These are phyloP conservation scores for Aegotheles bennettii DNA, from an alignment of 2,113 vertebrate genomes.

Conservation along the genomic window DNA sequence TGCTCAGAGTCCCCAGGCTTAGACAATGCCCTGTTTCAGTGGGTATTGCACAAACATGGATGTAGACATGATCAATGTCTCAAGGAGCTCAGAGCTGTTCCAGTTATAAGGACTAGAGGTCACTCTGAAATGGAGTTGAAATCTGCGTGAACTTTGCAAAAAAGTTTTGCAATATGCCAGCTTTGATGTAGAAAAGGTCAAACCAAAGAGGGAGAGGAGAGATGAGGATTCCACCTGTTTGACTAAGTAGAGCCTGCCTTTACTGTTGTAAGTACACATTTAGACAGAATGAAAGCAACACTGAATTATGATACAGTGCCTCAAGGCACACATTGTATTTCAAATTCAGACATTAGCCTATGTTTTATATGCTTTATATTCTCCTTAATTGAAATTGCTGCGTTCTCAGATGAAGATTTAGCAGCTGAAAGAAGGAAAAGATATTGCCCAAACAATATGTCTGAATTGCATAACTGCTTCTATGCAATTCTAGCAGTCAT, in stretches of 20 bases:
- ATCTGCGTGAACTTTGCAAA: not conserved
- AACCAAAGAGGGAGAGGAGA: not conserved
- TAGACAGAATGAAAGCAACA: not conserved
- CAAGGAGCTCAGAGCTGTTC: not conserved
- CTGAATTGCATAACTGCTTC: not conserved
- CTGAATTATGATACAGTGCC: not conserved
- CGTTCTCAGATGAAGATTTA: not conserved
- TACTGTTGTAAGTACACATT: not conserved
- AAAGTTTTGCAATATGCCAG: not conserved
- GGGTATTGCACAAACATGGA: slow-evolving; percentile 20
- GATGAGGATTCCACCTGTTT: not conserved
- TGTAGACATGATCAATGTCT: slow-evolving; percentile 9
- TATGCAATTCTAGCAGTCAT: not conserved
- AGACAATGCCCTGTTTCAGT: not conserved
- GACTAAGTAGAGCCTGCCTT: not conserved
- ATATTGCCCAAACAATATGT: not conserved
- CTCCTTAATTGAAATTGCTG: slow-evolving; percentile 17
- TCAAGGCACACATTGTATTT: not conserved
- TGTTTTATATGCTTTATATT: not conserved
- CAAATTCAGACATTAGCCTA: not conserved
- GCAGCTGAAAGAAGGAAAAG: not conserved
- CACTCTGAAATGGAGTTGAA: not conserved
- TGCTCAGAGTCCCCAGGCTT: slow-evolving; percentile 13
- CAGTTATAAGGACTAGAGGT: not conserved
- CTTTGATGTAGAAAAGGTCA: not conserved